Percentiles rank a stretch among this genome's conserved stretches.
phyloP scores from a whole-genome alignment of 2,797 vertebrate genomes.

The Premnoplex brunnescens region DNA sequence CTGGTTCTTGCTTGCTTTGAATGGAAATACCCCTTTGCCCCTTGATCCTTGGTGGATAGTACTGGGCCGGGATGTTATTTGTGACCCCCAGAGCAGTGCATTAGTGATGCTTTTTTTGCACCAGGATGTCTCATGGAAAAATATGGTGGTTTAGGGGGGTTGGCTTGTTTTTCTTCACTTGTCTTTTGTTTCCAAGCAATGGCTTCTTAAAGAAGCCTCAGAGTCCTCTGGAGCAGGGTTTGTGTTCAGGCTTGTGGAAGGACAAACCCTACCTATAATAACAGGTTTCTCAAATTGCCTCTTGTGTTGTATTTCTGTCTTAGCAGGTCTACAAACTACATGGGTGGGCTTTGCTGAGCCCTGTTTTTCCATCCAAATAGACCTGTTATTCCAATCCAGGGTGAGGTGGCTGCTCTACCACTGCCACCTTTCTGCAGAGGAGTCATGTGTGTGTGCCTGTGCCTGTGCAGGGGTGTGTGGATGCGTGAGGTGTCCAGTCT shows the following conservation, averaged over 20 bases:
- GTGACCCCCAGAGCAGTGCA: background rate
- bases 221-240: background rate
- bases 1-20: slow-evolving; percentile 60
- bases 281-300: background rate
- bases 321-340: background rate
- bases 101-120: background rate
- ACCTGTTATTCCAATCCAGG: background rate
- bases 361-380: background rate
- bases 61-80: background rate
- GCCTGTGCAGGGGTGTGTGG: background rate
- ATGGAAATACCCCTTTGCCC: background rate
- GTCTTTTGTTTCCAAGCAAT: background rate
- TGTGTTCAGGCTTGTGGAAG: background rate
- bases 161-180: background rate
- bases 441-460: fast-evolving
- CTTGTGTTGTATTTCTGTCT: background rate
- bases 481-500: background rate
- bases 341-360: background rate
- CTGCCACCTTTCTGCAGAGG: background rate
- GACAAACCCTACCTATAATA: background rate
- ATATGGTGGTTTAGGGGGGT: background rate
- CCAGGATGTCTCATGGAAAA: background rate
- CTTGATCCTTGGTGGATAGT: background rate
- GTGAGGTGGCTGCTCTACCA: background rate
- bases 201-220: background rate